Percentiles rank a stretch among this genome's conserved stretches.
Evolutionary conservation across 1,140 invertebrate genomes (phyloP).

Genomic region (Cotesia chilonis): DNA sequence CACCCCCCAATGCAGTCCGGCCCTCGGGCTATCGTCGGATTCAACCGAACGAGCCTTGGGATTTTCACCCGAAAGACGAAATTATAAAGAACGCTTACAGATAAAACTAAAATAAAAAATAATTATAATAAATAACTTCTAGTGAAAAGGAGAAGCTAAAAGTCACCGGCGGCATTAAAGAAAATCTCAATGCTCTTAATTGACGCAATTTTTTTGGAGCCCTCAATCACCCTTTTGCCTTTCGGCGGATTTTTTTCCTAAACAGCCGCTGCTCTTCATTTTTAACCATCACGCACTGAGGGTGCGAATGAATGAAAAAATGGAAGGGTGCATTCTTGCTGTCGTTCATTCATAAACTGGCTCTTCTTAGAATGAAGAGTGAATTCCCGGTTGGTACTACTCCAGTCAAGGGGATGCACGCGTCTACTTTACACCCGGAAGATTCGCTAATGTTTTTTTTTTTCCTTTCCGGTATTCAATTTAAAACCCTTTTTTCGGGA

Average conservation of each 20-base stretch:
- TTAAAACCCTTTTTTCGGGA: slow-evolving; percentile 10
- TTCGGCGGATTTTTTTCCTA: slow-evolving; percentile 42
- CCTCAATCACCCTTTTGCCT: neutral
- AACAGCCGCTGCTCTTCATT: slow-evolving; percentile 47
- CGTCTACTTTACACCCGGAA: slow-evolving; percentile 7
- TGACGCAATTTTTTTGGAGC: slow-evolving; percentile 55
- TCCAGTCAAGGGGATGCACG: slow-evolving; percentile 7
- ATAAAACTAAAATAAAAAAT: neutral
- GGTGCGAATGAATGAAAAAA: neutral
- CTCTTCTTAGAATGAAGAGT: slow-evolving; percentile 44
- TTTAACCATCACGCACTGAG: neutral
- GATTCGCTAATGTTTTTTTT: neutral
- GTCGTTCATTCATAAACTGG: slow-evolving; percentile 51
- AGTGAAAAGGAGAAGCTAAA: neutral
- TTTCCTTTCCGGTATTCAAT: slow-evolving; percentile 7
- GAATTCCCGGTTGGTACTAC: slow-evolving; percentile 41
- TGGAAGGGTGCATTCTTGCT: neutral
- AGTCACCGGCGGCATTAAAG: slow-evolving; percentile 8
- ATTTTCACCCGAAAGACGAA: slow-evolving; percentile 3
- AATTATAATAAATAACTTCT: neutral
- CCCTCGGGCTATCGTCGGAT: slow-evolving; percentile 34
- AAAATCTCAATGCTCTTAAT: slow-evolving; percentile 42
- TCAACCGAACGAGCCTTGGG: slow-evolving; percentile 27
- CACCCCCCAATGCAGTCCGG: slow-evolving; percentile 32
- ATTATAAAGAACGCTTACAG: neutral